Evolutionary conservation across 1,140 invertebrate species (phyloP).

Genomic region (Hycleus phaleratus): DNA sequence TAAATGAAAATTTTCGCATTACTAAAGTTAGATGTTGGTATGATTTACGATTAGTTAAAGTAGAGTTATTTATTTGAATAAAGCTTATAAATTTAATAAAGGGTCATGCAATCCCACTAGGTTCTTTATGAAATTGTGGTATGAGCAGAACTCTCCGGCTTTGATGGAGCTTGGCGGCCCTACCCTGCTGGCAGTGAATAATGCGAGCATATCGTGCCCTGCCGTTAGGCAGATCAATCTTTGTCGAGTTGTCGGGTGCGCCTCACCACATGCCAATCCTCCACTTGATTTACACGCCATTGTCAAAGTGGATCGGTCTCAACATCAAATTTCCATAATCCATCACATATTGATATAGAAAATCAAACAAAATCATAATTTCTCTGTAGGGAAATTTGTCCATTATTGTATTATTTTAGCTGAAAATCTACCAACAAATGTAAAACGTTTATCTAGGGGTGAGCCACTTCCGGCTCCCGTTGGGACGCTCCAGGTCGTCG

Average conservation of each 20-base stretch:
- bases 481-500: conserved; percentile 27
- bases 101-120: no score
- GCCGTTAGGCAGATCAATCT: conserved; percentile 34
- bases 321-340: conserved; percentile 27
- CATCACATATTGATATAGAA: conserved; percentile 16
- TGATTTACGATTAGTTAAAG: no score
- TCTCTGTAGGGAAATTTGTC: background rate
- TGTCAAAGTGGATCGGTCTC: conserved; percentile 15
- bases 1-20: no score
- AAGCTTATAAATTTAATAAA: no score
- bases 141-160: no score
- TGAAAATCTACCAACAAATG: conserved; percentile 37
- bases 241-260: conserved; percentile 33
- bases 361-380: conserved; percentile 20
- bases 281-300: conserved; percentile 33
- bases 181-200: conserved; percentile 27
- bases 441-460: conserved; percentile 37
- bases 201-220: conserved; percentile 32
- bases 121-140: no score
- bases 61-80: no score
- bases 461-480: conserved; percentile 35
- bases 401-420: conserved; percentile 8
- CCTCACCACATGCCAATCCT: conserved; percentile 36
- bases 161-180: conserved; percentile 14
- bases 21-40: no score